Evolutionary conservation across 1,140 invertebrate species (phyloP).

Genomic region (Plutomurus gul): DNA sequence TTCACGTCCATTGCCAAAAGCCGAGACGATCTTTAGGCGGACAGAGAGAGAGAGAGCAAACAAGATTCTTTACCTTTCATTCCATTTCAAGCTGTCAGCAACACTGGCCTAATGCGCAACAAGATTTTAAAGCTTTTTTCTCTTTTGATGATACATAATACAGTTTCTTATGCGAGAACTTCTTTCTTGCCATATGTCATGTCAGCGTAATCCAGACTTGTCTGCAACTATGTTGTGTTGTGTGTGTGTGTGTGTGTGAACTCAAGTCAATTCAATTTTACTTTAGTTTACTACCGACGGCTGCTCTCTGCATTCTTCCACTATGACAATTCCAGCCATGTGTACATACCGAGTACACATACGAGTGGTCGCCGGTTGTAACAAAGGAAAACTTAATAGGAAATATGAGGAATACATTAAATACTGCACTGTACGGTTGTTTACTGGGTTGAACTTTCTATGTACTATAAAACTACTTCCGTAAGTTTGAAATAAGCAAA

Average conservation of each 20-base stretch:
- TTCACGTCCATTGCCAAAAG: background rate
- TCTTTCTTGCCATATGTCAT: background rate
- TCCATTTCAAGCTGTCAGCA: conserved; percentile 8
- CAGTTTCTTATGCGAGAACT: background rate
- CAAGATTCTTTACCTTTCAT: conserved; percentile 4
- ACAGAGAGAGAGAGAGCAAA: background rate
- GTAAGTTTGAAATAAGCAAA: too few species aligned
- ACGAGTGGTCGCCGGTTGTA: too few species aligned
- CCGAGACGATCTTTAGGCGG: background rate
- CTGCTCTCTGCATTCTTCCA: too few species aligned
- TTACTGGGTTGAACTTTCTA: too few species aligned
- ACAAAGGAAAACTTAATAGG: too few species aligned
- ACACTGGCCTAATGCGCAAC: background rate
- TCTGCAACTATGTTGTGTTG: background rate
- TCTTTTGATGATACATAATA: background rate
- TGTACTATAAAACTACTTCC: too few species aligned
- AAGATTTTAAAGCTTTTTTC: background rate
- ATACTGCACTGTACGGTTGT: too few species aligned
- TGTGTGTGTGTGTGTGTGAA: background rate
- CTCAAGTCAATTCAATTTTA: background rate
- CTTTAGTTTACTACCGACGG: too few species aligned
- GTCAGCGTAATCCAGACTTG: background rate
- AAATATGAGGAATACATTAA: too few species aligned
- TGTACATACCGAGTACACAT: too few species aligned
- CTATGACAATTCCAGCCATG: too few species aligned